Evolutionary conservation across 1,140 invertebrate genomes (phyloP).

Genomic region (Ceratoteleas bidentatus): DNA sequence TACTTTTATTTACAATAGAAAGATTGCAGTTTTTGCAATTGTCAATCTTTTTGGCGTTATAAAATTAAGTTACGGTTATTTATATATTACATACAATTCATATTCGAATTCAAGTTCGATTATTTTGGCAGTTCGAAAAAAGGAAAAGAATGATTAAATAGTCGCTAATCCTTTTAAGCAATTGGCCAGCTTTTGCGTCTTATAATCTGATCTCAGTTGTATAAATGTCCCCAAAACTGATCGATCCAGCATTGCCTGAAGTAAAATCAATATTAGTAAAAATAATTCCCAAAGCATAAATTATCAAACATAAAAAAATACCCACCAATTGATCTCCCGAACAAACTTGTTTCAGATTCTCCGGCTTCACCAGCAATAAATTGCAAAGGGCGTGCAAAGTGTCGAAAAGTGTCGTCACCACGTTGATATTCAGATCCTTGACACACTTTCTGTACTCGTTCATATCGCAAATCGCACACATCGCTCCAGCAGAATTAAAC

Average conservation of each 20-base stretch:
- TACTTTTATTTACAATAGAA: too few species aligned
- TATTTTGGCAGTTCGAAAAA: neutral
- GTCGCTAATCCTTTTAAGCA: constrained; percentile 83
- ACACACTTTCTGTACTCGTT: constrained; percentile 96
- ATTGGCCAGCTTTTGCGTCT: constrained; percentile 89
- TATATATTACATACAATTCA: neutral
- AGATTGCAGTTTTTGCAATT: too few species aligned
- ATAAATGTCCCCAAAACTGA: constrained; percentile 95
- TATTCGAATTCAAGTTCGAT: neutral
- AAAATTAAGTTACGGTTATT: too few species aligned
- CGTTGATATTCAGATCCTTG: constrained; percentile 86
- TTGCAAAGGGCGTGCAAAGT: constrained; percentile 97
- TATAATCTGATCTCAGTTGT: constrained; percentile 95
- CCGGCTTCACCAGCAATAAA: constrained; percentile 95
- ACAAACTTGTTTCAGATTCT: constrained; percentile 97
- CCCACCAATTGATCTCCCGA: constrained; percentile 95
- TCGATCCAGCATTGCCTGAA: constrained; percentile 92
- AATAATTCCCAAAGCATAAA: constrained; percentile 17
- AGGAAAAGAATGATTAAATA: constrained; percentile 25
- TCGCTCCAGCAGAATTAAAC: constrained; percentile 97
- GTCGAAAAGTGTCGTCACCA: constrained; percentile 94
- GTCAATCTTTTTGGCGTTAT: too few species aligned
- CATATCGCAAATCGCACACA: constrained; percentile 98
- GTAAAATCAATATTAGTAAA: constrained; percentile 67
- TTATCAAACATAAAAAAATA: constrained; percentile 36